Base-by-base conservation (phyloP, 2,888 invertebrate species). In the Cataglyphis albicans region DNA sequence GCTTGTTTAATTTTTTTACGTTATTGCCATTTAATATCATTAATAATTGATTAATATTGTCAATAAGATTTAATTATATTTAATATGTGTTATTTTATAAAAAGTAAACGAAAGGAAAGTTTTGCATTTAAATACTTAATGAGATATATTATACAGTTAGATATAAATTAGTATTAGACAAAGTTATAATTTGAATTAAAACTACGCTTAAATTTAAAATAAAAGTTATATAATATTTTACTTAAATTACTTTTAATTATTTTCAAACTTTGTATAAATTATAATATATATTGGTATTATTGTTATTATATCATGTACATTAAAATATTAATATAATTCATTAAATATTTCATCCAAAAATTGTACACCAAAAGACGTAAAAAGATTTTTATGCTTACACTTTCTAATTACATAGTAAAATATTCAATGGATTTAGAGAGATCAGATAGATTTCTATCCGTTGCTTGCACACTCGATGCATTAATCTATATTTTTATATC, bases 401-500 rank as follows among this genome's bases (percentile, higher is more conserved):
- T 32, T 44, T 61, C 29, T 41, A 61, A 41, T 63, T 32, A 32
- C 9, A 0, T 12, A 59, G 41, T 44, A 35, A 35, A 32, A 63
- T 3, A n/a, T 72, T 7, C 6, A 7, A 38, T n/a, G 2, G 21
- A 25, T 25, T 25, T 25, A 25, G 1, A 25, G 1, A 25, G 25
- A 25, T 25, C 25, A 25, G 25, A 25, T 1, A 25, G 1, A 25
- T 25, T 25, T 25, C 25, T 25, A 25, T 25, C 25, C 1, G 25
- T 25, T 25, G 12, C 18, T 48, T 63, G 6, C 48, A 12, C 15
- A 21, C 12, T 25, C 25, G 25, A 25, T 25, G 25, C 25, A 12
- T 75, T 52, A 25, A 52, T 65, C 1, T n/a, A 75, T 64, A 64
- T 38, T 48, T 74, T 64, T 32, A 44, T 25, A 2, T 25, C 4